Evolutionary conservation across 2,113 vertebrate species (phyloP).

Genomic region (Smithornis capensis): DNA sequence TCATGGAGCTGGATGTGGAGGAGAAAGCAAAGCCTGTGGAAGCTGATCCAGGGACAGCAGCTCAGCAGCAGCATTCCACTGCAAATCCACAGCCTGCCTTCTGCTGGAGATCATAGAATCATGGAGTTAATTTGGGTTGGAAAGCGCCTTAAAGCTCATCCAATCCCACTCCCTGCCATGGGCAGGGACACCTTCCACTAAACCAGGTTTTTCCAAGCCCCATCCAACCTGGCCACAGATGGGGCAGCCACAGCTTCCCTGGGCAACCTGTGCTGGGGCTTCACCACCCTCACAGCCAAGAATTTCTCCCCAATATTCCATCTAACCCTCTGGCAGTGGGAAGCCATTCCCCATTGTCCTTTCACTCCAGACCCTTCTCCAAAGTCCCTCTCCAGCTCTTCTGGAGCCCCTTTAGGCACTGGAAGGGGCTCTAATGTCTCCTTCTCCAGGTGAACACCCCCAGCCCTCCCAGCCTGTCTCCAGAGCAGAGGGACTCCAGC

Average conservation of each 20-base stretch:
- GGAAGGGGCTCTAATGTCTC: not conserved
- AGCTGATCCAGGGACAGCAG: not conserved
- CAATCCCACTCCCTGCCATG: not conserved
- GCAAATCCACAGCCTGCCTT: not conserved
- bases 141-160: not conserved
- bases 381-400: not conserved
- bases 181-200: not conserved
- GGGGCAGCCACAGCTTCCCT: not conserved
- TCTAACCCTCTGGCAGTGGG: not conserved
- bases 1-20: not conserved
- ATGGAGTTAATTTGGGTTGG: not conserved
- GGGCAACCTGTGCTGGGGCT: not conserved
- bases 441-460: not conserved
- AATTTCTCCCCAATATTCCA: not conserved
- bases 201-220: not conserved
- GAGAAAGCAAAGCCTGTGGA: not conserved
- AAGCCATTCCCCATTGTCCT: not conserved
- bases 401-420: not conserved
- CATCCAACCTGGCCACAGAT: not conserved
- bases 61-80: not conserved
- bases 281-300: not conserved
- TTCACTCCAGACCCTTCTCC: not conserved
- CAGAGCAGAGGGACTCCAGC: not conserved
- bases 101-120: not conserved
- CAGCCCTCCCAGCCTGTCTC: not conserved